Evolutionary conservation across 2,113 vertebrate species (phyloP), one percentile per base, ranked within the genome.

Genomic region (Drymodes brunneopygia): DNA sequence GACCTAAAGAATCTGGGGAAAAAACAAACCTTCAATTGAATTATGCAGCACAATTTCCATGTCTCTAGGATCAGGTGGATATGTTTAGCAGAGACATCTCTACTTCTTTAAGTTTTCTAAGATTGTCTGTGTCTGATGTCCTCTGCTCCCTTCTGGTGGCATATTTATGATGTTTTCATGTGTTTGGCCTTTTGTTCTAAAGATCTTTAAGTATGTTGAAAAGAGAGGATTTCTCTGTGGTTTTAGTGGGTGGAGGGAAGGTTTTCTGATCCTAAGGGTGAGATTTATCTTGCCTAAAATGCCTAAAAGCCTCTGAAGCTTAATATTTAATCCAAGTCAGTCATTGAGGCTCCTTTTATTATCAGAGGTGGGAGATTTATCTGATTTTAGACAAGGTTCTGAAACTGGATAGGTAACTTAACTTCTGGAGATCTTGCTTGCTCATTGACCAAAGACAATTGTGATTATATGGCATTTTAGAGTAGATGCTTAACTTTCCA

Each of bases 21-120:
- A 61, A 62, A 7, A 2, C 7, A 57, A 66, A 36, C 2, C 10
- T 36, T 50, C 5, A 50, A 0, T 4, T 57, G 27, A 7, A 27
- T 57, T 78, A 42, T 56, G n/a, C 45, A 60, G 8, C 56, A 69
- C 6, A 14, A 45, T 51, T 50, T 88, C 54, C 11, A 17, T n/a
- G 5, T 81, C 24, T 28, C 73, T 47, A 51, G 33, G 12, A 77
- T 85, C 5, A n/a, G 25, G 12, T 29, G 6, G 8, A 50, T 19
- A 6, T 25, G 7, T 78, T 85, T 45, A 69, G 13, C 6, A 38
- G n/a, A 42, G 7, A 33, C 2, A 35, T 78, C 17, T 50, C 29
- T 31, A 6, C 3, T 67, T 86, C 77, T 78, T 42, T 20, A 75
- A 15, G 8, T 57, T 80, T 50, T 81, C 28, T 47, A 54, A 33